Conservation (phyloP, 2,797 vertebrate species). For the Yasuhikotakia modesta region DNA sequence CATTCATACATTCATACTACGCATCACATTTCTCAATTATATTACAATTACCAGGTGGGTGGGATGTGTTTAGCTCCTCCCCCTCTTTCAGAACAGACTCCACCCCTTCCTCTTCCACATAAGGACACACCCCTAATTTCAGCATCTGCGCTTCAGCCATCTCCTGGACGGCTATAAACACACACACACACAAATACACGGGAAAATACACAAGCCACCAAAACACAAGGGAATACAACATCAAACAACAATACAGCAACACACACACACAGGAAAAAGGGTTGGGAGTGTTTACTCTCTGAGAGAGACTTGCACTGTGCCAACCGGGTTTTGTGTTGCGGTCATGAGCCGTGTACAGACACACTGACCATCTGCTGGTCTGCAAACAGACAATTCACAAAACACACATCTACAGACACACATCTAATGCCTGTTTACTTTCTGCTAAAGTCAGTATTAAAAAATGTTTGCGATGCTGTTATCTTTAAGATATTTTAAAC, state of each 20-base stretch:
- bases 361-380: too few species aligned
- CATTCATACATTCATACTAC: too few species aligned
- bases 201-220: slow-evolving; percentile 42
- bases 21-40: too few species aligned
- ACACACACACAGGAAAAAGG: slow-evolving; percentile 51
- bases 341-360: too few species aligned
- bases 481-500: too few species aligned
- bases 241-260: slow-evolving; percentile 39
- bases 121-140: slow-evolving; percentile 81
- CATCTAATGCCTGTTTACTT: too few species aligned
- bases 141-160: slow-evolving; percentile 94
- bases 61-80: slow-evolving; percentile 58
- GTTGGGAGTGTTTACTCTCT: not conserved
- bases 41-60: slow-evolving; percentile 55
- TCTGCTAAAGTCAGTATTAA: too few species aligned
- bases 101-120: slow-evolving; percentile 81
- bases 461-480: too few species aligned
- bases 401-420: too few species aligned
- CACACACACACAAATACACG: slow-evolving; percentile 38
- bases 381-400: too few species aligned
- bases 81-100: slow-evolving; percentile 68
- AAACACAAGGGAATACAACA: slow-evolving; percentile 26
- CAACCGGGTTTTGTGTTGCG: not conserved
- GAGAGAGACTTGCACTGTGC: slow-evolving; percentile 17
- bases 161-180: slow-evolving; percentile 88